phyloP scores from a whole-genome alignment of 2,797 vertebrate species.

The Loris lydekkerianus region DNA sequence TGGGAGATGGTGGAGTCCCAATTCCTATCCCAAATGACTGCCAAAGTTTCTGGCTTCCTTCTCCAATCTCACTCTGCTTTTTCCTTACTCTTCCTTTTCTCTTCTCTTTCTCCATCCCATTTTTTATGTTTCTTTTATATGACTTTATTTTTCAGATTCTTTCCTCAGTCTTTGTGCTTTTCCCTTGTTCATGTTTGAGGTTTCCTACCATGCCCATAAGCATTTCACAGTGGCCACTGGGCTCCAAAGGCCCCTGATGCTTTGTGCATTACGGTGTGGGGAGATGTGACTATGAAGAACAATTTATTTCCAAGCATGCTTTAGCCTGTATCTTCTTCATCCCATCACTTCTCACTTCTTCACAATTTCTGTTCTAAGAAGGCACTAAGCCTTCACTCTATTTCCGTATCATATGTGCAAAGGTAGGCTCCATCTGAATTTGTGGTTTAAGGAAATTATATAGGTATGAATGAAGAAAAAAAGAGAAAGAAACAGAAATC shows the following conservation, averaged over 20 bases:
- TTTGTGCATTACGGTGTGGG: background rate
- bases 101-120: background rate
- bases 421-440: background rate
- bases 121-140: background rate
- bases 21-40: background rate
- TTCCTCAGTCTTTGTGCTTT: background rate
- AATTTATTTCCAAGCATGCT: background rate
- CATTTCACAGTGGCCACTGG: background rate
- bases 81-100: background rate
- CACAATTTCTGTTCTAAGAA: slow-evolving; percentile 30
- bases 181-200: background rate
- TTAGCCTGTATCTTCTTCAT: background rate
- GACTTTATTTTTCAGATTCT: background rate
- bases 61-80: background rate
- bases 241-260: background rate
- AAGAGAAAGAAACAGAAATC: background rate
- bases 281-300: background rate
- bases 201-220: background rate
- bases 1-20: background rate
- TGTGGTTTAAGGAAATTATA: background rate
- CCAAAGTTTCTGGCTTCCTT: background rate
- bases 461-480: background rate
- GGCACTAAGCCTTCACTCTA: background rate
- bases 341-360: background rate
- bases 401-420: background rate